Base-by-base conservation (phyloP, 2,113 vertebrate genomes). In the Siphamia tubifer region DNA sequence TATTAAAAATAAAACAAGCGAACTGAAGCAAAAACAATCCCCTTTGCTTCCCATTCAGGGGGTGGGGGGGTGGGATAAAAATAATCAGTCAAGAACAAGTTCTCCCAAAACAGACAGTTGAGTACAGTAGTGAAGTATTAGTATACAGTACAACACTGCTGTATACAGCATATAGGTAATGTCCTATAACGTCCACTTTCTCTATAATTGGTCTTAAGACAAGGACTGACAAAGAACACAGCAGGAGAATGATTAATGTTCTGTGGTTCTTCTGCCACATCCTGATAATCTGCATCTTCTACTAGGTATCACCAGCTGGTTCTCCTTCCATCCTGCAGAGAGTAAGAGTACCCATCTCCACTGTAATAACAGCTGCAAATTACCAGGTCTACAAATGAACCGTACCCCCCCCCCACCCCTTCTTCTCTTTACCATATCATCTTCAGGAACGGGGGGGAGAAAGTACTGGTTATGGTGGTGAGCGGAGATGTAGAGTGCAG, bases 401-500 rank as follows among this genome's bases (percentile, higher is more conserved):
- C 77, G 65, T 72, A 85, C 84, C 66, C 42, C 77, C 75, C 77
- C 92, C 84, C 77, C 84, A 64, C 42, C 77, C 75, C 77, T 92
- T 84, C 77, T 71, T 80, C 77, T 82, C 83, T 76, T 89, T 91
- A 84, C 68, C 81, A 74, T 79, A 86, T 89, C 81, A 84, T 76
- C 69, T 90, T 92, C 93, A 89, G 84, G 68, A 34, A n/a, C n/a
- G 19, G 16, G 43, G 60, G 56, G 66, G 47, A 31, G 79, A 32
- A 48, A 38, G 25, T 21, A 60, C 44, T 39, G 60, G 77, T 68
- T 79, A 71, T 75, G 36, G 38, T 28, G 63, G 74, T 77, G 85
- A 87, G 87, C 84, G 90, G 91, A 91, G 87, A 88, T 92, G 90
- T 89, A 90, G 94, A 91, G 88, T 88, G 81, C 89, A 85, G 90